Conservation (phyloP, 2,797 vertebrate genomes). For the Acanthurus leucopareius region DNA sequence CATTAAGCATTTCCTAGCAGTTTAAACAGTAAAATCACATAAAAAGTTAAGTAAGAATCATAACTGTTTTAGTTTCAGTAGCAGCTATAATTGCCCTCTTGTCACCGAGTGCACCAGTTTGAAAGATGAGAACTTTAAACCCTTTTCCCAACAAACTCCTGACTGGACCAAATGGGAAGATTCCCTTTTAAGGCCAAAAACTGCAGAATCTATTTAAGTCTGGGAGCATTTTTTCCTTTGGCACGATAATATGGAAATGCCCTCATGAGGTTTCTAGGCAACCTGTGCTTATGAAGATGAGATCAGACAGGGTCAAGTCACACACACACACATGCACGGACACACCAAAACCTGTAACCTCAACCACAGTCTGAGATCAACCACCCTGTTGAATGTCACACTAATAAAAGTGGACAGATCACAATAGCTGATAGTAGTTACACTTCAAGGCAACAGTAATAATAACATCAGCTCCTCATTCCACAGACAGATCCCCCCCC, state of each 20-base stretch:
- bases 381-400: slow-evolving; percentile 42
- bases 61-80: slow-evolving; percentile 27
- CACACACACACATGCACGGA: slow-evolving; percentile 42
- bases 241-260: slow-evolving; percentile 58
- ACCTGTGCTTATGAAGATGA: slow-evolving; percentile 50
- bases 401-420: slow-evolving; percentile 55
- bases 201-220: slow-evolving; percentile 58
- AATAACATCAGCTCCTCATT: slow-evolving; percentile 25
- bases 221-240: slow-evolving; percentile 61
- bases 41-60: slow-evolving; percentile 36
- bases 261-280: slow-evolving; percentile 58
- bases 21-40: slow-evolving; percentile 22
- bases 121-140: slow-evolving; percentile 36
- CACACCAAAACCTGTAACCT: slow-evolving; percentile 28
- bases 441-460: slow-evolving; percentile 20
- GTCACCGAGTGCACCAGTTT: slow-evolving; percentile 19
- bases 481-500: slow-evolving; percentile 13
- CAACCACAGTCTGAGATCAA: slow-evolving; percentile 12
- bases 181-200: slow-evolving; percentile 71
- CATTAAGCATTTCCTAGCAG: slow-evolving; percentile 17
- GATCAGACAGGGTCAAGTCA: slow-evolving; percentile 66
- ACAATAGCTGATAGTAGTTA: slow-evolving; percentile 15
- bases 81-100: slow-evolving; percentile 41
- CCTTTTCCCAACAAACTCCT: slow-evolving; percentile 15
- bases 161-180: slow-evolving; percentile 33